Evolutionary conservation across 2,113 vertebrate genomes (phyloP).

Genomic region (Prunella fulvescens): DNA sequence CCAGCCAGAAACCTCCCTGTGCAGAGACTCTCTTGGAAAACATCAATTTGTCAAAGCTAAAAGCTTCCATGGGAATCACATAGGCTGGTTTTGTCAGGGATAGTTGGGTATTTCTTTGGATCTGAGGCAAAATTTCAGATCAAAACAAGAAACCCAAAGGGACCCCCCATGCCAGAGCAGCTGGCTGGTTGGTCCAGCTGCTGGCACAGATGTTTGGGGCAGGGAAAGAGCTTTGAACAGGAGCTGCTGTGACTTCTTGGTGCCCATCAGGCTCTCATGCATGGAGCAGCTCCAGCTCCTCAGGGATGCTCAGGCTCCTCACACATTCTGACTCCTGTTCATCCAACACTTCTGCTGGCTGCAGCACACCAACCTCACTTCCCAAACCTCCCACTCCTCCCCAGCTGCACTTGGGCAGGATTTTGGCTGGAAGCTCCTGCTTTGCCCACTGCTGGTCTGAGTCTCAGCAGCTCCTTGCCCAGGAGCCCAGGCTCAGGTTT

Average conservation of each 20-base stretch:
- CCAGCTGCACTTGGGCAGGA: neutral
- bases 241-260: neutral
- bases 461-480: neutral
- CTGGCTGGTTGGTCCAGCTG: neutral
- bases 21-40: neutral
- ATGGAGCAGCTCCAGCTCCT: neutral
- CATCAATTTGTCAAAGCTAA: neutral
- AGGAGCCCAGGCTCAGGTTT: neutral
- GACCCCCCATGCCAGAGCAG: neutral
- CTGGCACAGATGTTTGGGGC: neutral
- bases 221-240: neutral
- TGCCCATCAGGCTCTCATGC: neutral
- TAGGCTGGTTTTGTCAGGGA: neutral
- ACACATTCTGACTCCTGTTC: fast-evolving
- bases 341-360: neutral
- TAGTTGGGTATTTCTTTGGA: neutral
- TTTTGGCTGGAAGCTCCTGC: neutral
- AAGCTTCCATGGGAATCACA: neutral
- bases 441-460: neutral
- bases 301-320: fast-evolving
- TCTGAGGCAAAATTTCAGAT: neutral
- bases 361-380: neutral
- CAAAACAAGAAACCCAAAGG: neutral
- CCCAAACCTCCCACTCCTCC: neutral
- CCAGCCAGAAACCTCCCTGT: neutral